Conservation (phyloP, 2,888 invertebrate genomes). For the Matsumyia berberina region DNA sequence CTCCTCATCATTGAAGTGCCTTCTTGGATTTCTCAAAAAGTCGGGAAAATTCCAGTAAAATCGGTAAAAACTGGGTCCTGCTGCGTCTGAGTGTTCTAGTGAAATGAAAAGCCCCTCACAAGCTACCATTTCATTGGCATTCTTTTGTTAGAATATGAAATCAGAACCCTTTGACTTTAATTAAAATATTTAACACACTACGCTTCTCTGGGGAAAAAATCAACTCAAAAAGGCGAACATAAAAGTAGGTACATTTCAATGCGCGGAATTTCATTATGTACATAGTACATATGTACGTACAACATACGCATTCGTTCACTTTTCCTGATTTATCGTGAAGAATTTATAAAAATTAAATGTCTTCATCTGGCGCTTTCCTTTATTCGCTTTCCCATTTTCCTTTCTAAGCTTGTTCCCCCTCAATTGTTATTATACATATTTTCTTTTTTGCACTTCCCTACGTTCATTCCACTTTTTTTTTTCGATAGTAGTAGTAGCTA, state of each 20-base stretch:
- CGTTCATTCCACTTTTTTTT: not conserved
- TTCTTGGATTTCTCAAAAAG: too few species aligned
- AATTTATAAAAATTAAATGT: conserved; percentile 69
- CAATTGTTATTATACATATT: conserved; percentile 9
- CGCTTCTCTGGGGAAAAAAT: not conserved
- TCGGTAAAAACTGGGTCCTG: too few species aligned
- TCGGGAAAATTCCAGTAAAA: too few species aligned
- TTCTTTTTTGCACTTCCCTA: not conserved
- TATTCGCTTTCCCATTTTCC: conserved; percentile 20
- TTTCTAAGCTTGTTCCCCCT: not conserved
- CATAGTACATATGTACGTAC: not conserved
- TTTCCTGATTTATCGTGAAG: conserved; percentile 57
- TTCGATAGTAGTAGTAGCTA: conserved; percentile 3
- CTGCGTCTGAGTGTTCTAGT: too few species aligned
- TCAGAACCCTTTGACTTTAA: conserved; percentile 1
- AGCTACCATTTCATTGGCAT: too few species aligned
- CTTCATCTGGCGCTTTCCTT: conserved; percentile 52
- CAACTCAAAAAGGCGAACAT: not conserved
- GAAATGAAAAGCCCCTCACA: too few species aligned
- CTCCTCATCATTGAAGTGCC: too few species aligned
- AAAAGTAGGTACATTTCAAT: conserved; percentile 7
- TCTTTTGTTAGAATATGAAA: too few species aligned
- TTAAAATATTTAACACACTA: not conserved
- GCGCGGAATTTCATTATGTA: not conserved
- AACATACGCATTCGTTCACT: conserved; percentile 25